Evolutionary conservation across 2,113 vertebrate genomes (phyloP).

Genomic region (Chaetorhynchus papuensis): DNA sequence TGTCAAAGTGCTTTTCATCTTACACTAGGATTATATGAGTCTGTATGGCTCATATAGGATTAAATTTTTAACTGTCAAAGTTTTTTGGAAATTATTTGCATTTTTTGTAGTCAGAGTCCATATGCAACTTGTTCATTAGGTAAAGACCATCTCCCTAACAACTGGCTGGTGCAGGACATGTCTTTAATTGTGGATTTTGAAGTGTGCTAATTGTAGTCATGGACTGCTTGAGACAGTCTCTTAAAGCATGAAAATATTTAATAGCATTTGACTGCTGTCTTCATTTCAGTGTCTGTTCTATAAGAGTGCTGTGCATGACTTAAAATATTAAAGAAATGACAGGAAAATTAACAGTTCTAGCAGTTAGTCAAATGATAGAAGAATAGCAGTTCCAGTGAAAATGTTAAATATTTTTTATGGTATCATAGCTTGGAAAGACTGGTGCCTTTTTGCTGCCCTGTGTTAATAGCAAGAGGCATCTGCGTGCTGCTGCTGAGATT

Average conservation of each 20-base stretch:
- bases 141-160: neutral
- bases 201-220: neutral
- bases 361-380: neutral
- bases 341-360: neutral
- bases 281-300: neutral
- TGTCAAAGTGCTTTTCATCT: neutral
- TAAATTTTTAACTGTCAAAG: neutral
- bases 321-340: neutral
- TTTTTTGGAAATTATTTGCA: neutral
- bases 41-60: neutral
- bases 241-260: neutral
- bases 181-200: neutral
- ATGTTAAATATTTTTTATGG: neutral
- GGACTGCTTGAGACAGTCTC: neutral
- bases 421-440: neutral
- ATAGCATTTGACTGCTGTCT: neutral
- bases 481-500: neutral
- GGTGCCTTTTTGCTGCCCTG: neutral
- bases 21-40: neutral
- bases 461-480: neutral
- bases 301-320: neutral
- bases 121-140: neutral
- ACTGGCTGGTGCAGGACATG: neutral
- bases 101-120: neutral
- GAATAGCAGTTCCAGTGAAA: neutral